These are phyloP conservation scores for Pantherophis guttatus DNA, from an alignment of 2,113 vertebrate genomes.

Conservation along the genomic window DNA sequence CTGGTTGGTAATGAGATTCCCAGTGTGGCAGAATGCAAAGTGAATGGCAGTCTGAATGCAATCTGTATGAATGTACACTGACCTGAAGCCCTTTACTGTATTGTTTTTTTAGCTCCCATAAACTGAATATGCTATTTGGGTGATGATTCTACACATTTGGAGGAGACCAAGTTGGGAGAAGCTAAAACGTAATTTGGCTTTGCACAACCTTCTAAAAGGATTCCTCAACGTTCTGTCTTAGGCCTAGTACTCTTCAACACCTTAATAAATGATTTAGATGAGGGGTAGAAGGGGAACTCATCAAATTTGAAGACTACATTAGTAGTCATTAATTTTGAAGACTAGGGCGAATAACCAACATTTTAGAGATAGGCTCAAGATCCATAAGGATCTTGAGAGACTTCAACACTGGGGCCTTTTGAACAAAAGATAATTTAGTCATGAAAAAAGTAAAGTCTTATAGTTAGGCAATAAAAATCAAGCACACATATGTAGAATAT, in stretches of 20 bases:
- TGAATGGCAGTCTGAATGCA: background rate
- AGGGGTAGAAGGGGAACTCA: background rate
- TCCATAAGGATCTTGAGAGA: background rate
- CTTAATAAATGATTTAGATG: background rate
- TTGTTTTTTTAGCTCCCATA: background rate
- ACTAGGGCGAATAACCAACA: background rate
- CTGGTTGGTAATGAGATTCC: background rate
- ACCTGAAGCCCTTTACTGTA: background rate
- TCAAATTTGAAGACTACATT: background rate
- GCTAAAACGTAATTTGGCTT: background rate
- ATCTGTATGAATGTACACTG: background rate
- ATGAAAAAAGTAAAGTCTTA: background rate
- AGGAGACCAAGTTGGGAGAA: background rate
- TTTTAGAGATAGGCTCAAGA: background rate
- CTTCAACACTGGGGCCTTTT: background rate
- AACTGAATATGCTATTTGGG: background rate
- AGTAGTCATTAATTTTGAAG: background rate
- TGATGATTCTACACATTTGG: background rate
- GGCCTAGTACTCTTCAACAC: background rate
- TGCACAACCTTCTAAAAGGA: background rate
- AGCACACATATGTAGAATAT: background rate
- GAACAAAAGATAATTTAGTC: background rate
- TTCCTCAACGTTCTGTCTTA: background rate
- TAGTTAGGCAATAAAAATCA: background rate
- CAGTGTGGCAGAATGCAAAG: background rate